Evolutionary conservation across 1,140 invertebrate species (phyloP).

Genomic region (Saccostrea echinata): DNA sequence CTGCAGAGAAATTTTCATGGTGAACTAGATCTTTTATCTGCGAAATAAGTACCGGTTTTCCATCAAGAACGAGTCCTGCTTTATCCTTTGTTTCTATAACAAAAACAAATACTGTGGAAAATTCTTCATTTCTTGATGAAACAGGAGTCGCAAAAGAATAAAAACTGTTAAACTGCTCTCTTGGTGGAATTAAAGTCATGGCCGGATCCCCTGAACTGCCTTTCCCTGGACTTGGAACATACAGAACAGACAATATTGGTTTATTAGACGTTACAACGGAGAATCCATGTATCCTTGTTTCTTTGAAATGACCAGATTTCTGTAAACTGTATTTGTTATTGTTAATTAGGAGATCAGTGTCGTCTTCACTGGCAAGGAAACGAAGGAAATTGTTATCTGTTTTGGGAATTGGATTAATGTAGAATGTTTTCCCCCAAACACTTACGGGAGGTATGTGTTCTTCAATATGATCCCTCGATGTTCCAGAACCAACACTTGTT

Average conservation of each 20-base stretch:
- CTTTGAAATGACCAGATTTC: neutral
- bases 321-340: neutral
- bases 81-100: slow-evolving; percentile 29
- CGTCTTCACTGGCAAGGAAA: slow-evolving; percentile 59
- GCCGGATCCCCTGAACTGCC: neutral
- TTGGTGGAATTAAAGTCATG: neutral
- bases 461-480: slow-evolving; percentile 65
- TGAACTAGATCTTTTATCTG: too few species aligned
- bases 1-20: too few species aligned
- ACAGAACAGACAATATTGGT: slow-evolving; percentile 14
- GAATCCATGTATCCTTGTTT: slow-evolving; percentile 10
- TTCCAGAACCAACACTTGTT: slow-evolving; percentile 51
- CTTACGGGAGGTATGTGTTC: slow-evolving; percentile 65
- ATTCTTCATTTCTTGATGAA: neutral
- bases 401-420: slow-evolving; percentile 60
- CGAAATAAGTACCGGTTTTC: neutral
- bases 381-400: slow-evolving; percentile 63
- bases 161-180: neutral
- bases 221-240: too few species aligned
- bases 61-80: slow-evolving; percentile 11
- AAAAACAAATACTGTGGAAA: slow-evolving; percentile 24
- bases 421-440: slow-evolving; percentile 69
- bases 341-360: slow-evolving; percentile 48
- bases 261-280: slow-evolving; percentile 25
- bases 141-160: neutral